Conservation (phyloP, 1,140 invertebrate species). For the Hermetia illucens region DNA sequence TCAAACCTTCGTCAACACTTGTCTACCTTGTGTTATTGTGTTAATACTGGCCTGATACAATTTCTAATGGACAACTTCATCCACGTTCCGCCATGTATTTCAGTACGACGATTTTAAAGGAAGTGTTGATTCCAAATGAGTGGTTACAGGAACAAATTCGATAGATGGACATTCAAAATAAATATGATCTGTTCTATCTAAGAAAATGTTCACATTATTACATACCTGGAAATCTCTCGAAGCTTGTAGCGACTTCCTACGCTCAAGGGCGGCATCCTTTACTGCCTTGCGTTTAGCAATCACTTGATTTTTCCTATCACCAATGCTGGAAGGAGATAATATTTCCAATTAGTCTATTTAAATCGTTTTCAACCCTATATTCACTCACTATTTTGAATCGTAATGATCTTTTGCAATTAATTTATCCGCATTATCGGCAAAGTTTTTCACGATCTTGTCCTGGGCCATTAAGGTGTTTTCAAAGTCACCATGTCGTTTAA, state of each 20-base stretch:
- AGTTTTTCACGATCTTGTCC: slow-evolving; percentile 78
- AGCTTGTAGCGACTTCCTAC: slow-evolving; percentile 57
- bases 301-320: slow-evolving; percentile 61
- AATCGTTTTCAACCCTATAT: too few relatives aligned
- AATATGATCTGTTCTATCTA: too few relatives aligned
- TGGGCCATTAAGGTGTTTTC: slow-evolving; percentile 86
- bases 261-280: slow-evolving; percentile 54
- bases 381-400: slow-evolving; percentile 67
- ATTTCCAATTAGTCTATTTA: background rate
- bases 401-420: slow-evolving; percentile 75
- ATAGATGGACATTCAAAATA: too few relatives aligned
- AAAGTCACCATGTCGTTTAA: slow-evolving; percentile 91
- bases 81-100: too few relatives aligned
- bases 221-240: slow-evolving; percentile 67
- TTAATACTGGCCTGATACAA: too few relatives aligned
- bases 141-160: too few relatives aligned
- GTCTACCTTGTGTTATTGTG: too few relatives aligned
- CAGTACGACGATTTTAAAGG: too few relatives aligned
- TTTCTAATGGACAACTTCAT: too few relatives aligned
- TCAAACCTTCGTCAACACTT: too few relatives aligned
- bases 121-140: too few relatives aligned
- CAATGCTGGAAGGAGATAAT: slow-evolving; percentile 39
- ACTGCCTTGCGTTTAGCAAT: slow-evolving; percentile 55
- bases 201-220: too few relatives aligned
- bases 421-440: slow-evolving; percentile 74